Base-by-base conservation (phyloP, 2,797 vertebrate species). In the Astyanax mexicanus region DNA sequence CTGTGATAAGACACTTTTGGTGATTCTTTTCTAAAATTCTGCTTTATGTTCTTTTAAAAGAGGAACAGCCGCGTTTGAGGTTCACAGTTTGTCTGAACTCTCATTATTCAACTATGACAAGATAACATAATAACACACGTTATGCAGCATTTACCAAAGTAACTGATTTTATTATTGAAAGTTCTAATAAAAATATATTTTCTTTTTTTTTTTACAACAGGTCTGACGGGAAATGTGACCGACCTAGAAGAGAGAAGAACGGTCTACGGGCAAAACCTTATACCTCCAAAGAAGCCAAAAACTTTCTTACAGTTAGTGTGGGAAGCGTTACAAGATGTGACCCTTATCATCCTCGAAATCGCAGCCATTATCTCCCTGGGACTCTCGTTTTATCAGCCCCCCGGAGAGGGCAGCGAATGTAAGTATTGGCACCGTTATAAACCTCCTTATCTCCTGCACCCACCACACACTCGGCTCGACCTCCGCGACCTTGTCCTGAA, bases 221-320 rank as follows among this genome's bases (percentile, higher is more conserved):
- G 98, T 87, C 93, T 98, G 82, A 88, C 93, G 1, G 97, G 95
- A 78, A 93, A 89, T 13, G 88, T 92, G 85, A 80, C 89, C 81
- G 98, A 99, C 90, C 90, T 99, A 88, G 98, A 98, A 88, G 98
- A 98, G 88, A 96, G 98, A 91, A 97, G 88, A 95, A 96, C 96
- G 92, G 86, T 95, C 89, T 99, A 92, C 88, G 97, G 97, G 87
- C 86, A 89, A 93, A 99, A 99, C 93, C 92, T 99, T 91, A 99
- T 99, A 96, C 98, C 98, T 96, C 98, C 98, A 92, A 99, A 99
- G 94, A 99, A 96, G 96, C 96, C 97, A 96, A 99, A 99, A 96
- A 99, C 98, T 81, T 99, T 99, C 93, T 89, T 99, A 91, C 96
- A 99, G 89, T 95, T 99, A 84, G 96, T 99, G 77, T 99, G 98